Percentiles rank a stretch among this genome's conserved stretches.
Evolutionary conservation across 2,888 invertebrate genomes (phyloP).

Genomic region (Agrotis ipsilon): DNA sequence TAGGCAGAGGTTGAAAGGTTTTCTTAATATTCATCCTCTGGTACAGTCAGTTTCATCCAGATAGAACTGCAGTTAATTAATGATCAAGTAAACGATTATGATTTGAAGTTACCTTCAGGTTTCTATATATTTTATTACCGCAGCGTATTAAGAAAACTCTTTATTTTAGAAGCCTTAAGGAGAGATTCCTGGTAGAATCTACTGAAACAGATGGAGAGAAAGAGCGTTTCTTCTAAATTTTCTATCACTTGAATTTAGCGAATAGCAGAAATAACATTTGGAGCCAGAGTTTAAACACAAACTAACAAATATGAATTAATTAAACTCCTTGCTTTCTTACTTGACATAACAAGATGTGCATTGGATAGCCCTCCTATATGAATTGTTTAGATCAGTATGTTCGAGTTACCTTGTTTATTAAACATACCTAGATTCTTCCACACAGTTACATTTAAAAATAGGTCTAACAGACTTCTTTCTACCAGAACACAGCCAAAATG

Average conservation of each 20-base stretch:
- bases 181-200: not conserved
- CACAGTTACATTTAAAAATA: not conserved
- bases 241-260: not conserved
- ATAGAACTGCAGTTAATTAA: not conserved
- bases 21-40: not conserved
- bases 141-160: not conserved
- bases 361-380: not conserved
- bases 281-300: not conserved
- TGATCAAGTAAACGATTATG: not conserved
- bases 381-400: not conserved
- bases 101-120: not conserved
- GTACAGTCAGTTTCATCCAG: not conserved
- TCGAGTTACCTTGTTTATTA: not conserved
- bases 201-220: not conserved
- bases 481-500: conserved; percentile 46
- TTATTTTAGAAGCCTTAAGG: not conserved
- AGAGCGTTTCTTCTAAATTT: not conserved
- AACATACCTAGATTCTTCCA: not conserved
- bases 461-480: conserved; percentile 28
- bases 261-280: not conserved
- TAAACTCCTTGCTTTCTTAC: not conserved
- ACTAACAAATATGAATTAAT: not conserved
- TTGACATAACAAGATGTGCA: not conserved
- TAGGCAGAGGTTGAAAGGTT: too few relatives aligned
- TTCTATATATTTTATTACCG: too few relatives aligned